These are phyloP conservation scores for Eristalinus sepulchralis DNA, from an alignment of 2,888 invertebrate species.

Conservation along the genomic window DNA sequence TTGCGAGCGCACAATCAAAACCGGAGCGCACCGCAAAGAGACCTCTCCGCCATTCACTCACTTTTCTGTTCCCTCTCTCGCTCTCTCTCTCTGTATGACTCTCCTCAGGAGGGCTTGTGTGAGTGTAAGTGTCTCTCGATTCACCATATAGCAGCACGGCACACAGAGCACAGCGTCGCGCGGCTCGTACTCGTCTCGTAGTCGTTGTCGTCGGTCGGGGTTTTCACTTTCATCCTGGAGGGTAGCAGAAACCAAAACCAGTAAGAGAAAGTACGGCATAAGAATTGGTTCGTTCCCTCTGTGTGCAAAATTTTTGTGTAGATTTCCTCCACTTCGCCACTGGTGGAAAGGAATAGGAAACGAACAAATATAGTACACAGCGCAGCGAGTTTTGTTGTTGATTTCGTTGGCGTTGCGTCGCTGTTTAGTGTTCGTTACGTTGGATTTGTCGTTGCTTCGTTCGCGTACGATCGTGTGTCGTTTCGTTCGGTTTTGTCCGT, in stretches of 20 bases:
- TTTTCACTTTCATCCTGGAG: slow-evolving; percentile 73
- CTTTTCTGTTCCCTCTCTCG: background rate
- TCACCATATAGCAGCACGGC: no score
- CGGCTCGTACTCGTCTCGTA: slow-evolving; percentile 4
- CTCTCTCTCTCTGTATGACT: background rate
- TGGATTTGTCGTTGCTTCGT: background rate
- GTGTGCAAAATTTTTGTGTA: slow-evolving; percentile 70
- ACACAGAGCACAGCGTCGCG: background rate
- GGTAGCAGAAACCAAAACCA: slow-evolving; percentile 75
- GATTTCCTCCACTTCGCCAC: slow-evolving; percentile 60
- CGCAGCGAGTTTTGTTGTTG: slow-evolving; percentile 7
- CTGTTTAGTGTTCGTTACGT: slow-evolving; percentile 2
- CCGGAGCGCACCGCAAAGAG: slow-evolving; percentile 31
- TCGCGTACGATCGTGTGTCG: background rate
- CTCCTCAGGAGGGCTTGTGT: background rate
- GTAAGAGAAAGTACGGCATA: slow-evolving; percentile 81
- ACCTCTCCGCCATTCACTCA: background rate
- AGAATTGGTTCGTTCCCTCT: slow-evolving; percentile 76
- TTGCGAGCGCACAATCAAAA: slow-evolving; percentile 36
- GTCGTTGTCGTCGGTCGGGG: slow-evolving; percentile 56
- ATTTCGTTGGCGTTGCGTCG: slow-evolving; percentile 12
- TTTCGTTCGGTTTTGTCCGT: background rate
- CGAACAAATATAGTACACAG: slow-evolving; percentile 28
- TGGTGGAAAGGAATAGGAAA: slow-evolving; percentile 48
- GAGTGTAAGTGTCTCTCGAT: background rate